These are phyloP conservation scores for Procambarus clarkii DNA, from an alignment of 1,140 invertebrate species.

Conservation along the genomic window DNA sequence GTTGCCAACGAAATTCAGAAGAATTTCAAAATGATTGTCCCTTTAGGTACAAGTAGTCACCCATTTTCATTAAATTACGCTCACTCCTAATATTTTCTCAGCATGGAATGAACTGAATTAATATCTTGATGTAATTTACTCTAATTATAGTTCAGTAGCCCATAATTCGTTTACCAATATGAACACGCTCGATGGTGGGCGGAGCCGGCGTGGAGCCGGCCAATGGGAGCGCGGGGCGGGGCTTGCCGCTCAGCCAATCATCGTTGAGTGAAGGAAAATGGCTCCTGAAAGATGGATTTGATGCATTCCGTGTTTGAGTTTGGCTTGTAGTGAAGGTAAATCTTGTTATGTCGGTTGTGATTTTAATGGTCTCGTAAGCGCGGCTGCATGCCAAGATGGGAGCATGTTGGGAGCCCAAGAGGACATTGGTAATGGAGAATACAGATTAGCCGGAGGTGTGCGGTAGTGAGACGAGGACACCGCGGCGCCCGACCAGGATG, in stretches of 20 bases:
- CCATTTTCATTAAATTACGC: conserved; percentile 70
- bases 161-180: conserved; percentile 70
- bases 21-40: conserved; percentile 60
- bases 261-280: conserved; percentile 59
- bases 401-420: conserved; percentile 64
- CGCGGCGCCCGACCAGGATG: conserved; percentile 52
- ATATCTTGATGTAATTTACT: conserved; percentile 72
- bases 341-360: conserved; percentile 72
- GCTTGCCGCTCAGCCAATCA: conserved; percentile 58
- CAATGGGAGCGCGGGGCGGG: conserved; percentile 60
- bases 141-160: conserved; percentile 69
- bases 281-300: conserved; percentile 71
- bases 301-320: conserved; percentile 70
- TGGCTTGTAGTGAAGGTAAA: conserved; percentile 71
- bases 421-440: conserved; percentile 70
- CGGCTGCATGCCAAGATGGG: conserved; percentile 68
- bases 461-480: conserved; percentile 39
- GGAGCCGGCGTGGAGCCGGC: conserved; percentile 38
- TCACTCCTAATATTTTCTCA: conserved; percentile 69
- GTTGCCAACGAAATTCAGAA: conserved; percentile 53
- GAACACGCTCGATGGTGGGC: conserved; percentile 55
- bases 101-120: conserved; percentile 71
- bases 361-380: conserved; percentile 71
- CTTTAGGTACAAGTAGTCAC: conserved; percentile 67
- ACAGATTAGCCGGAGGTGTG: conserved; percentile 68